Conservation (phyloP, 2,113 vertebrate species). For the Podiceps cristatus region DNA sequence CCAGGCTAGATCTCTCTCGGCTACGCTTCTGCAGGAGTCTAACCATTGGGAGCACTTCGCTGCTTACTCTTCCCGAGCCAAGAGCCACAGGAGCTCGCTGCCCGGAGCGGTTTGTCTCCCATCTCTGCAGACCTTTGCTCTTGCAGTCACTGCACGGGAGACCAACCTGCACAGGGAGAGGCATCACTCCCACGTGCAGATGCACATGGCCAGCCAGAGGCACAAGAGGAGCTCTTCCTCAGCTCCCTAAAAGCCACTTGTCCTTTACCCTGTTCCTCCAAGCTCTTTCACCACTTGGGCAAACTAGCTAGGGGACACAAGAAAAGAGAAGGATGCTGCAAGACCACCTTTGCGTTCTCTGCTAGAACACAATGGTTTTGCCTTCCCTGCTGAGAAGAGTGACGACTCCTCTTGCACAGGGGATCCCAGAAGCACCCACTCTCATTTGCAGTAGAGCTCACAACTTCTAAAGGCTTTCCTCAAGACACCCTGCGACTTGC, state of each 20-base stretch:
- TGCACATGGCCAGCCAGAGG: not conserved
- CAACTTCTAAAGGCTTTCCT: not conserved
- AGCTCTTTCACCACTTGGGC: not conserved
- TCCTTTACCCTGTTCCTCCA: not conserved
- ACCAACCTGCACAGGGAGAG: not conserved
- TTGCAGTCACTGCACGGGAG: not conserved
- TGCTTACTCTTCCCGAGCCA: not conserved
- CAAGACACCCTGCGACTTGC: not conserved
- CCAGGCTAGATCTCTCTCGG: not conserved
- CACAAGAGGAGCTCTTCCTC: not conserved
- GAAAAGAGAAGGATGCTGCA: not conserved
- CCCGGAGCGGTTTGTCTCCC: not conserved
- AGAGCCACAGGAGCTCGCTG: not conserved
- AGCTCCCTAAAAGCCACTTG: not conserved
- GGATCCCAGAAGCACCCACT: not conserved
- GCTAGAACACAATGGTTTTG: not conserved
- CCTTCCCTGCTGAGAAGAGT: not conserved
- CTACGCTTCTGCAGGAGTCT: not conserved
- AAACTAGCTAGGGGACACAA: not conserved
- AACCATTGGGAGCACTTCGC: not conserved
- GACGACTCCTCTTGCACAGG: not conserved
- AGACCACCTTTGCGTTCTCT: not conserved
- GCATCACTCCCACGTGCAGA: fast-evolving
- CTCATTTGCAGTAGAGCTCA: not conserved
- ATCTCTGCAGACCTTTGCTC: not conserved